Conservation (phyloP, 37 sponge, comb jelly and placozoan species). For the Agelas oroides region DNA sequence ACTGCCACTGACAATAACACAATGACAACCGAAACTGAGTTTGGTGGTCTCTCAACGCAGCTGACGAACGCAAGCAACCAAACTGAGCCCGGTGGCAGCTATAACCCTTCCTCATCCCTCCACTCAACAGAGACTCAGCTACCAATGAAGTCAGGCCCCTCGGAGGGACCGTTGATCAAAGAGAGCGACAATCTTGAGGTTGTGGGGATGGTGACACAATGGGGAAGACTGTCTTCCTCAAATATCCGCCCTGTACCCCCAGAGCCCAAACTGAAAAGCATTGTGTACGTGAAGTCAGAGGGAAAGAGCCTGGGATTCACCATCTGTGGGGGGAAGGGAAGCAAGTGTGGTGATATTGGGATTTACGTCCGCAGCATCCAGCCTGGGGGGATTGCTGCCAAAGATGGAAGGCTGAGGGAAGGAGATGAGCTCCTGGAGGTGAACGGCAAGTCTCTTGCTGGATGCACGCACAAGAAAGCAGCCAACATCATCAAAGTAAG, state of each 20-base stretch:
- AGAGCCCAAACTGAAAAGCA: conserved; percentile 6
- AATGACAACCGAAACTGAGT: too few relatives aligned
- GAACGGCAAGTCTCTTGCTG: conserved; percentile 50
- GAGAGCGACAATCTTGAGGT: conserved; percentile 2
- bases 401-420: conserved; percentile 55
- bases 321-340: conserved; percentile 68
- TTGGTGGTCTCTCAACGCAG: too few relatives aligned
- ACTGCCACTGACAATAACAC: too few relatives aligned
- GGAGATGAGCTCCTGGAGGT: conserved; percentile 74
- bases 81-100: background rate
- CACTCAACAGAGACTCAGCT: background rate
- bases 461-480: conserved; percentile 57
- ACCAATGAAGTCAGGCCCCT: background rate
- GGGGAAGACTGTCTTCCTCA: conserved; percentile 9
- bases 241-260: background rate
- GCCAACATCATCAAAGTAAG: conserved; percentile 67
- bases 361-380: conserved; percentile 53
- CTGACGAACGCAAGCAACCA: background rate
- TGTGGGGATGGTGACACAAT: conserved; percentile 22
- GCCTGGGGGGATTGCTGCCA: conserved; percentile 47
- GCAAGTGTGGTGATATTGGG: conserved; percentile 54
- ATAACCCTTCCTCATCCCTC: background rate
- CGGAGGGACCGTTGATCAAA: background rate
- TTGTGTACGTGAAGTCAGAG: conserved; percentile 53
- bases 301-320: conserved; percentile 70